These are phyloP conservation scores for Cettia cetti DNA, from an alignment of 2,113 vertebrate genomes.

Conservation along the genomic window DNA sequence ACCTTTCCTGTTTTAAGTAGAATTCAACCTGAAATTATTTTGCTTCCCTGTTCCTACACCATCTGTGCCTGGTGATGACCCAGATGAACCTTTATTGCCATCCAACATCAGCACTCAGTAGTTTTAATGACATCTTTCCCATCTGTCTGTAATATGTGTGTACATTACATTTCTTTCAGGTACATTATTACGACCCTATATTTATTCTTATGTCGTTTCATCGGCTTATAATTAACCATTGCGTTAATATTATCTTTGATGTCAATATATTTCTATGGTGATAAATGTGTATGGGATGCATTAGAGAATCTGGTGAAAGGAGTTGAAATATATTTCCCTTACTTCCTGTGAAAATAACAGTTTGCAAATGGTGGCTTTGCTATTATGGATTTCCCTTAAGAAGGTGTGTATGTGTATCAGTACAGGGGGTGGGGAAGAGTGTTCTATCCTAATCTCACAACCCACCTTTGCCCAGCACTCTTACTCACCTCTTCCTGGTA, in stretches of 20 bases:
- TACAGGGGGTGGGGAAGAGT: background rate
- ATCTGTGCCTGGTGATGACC: background rate
- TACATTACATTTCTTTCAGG: background rate
- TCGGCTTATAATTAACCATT: background rate
- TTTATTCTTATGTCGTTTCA: background rate
- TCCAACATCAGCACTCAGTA: background rate
- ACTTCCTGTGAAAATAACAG: background rate
- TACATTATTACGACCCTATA: background rate
- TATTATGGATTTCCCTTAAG: background rate
- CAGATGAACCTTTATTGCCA: background rate
- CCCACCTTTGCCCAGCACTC: background rate
- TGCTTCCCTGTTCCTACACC: background rate
- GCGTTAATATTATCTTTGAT: background rate
- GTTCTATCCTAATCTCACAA: background rate
- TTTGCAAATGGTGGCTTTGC: background rate
- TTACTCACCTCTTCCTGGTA: background rate
- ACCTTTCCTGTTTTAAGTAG: background rate
- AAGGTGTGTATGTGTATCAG: rapidly evolving
- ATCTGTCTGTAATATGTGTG: background rate
- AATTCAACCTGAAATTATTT: background rate
- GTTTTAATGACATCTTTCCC: background rate
- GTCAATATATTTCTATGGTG: background rate
- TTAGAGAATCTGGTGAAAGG: background rate
- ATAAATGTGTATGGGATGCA: background rate
- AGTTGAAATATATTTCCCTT: background rate